A percentile compares a stretch with the other conserved stretches of the same genome.
Evolutionary conservation across 92 coral and sea anemone species (phyloP).

Genomic region (Phenganax marumi): DNA sequence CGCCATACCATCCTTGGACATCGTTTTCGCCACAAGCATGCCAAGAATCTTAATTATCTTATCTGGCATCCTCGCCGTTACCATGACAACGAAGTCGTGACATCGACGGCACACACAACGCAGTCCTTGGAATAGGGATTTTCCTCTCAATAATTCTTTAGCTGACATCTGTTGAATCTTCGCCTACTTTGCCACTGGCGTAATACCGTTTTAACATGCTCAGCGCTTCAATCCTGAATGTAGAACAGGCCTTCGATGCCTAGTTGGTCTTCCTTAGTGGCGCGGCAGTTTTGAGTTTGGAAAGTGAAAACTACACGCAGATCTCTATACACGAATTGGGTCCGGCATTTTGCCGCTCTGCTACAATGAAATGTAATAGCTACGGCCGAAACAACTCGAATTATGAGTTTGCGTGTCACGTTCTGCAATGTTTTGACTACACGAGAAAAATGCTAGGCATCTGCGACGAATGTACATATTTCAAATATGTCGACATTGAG

Average conservation of each 20-base stretch:
- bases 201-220: too few species aligned
- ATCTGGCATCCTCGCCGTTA: neutral
- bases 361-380: neutral
- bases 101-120: neutral
- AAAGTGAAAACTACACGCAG: too few species aligned
- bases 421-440: neutral
- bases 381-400: slow-evolving; percentile 3
- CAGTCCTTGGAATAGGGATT: too few species aligned
- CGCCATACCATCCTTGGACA: slow-evolving; percentile 32
- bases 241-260: too few species aligned
- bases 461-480: neutral
- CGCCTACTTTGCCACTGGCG: too few species aligned
- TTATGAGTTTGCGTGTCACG: neutral
- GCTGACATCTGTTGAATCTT: too few species aligned
- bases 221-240: too few species aligned
- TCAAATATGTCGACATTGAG: neutral
- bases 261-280: too few species aligned
- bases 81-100: slow-evolving; percentile 19
- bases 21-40: slow-evolving; percentile 29
- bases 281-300: too few species aligned
- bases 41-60: slow-evolving; percentile 32
- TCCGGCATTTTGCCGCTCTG: too few species aligned
- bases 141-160: too few species aligned
- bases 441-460: neutral
- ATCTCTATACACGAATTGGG: too few species aligned